These are phyloP conservation scores for Toxotes jaculatrix DNA, from an alignment of 2,113 vertebrate species.

Conservation along the genomic window DNA sequence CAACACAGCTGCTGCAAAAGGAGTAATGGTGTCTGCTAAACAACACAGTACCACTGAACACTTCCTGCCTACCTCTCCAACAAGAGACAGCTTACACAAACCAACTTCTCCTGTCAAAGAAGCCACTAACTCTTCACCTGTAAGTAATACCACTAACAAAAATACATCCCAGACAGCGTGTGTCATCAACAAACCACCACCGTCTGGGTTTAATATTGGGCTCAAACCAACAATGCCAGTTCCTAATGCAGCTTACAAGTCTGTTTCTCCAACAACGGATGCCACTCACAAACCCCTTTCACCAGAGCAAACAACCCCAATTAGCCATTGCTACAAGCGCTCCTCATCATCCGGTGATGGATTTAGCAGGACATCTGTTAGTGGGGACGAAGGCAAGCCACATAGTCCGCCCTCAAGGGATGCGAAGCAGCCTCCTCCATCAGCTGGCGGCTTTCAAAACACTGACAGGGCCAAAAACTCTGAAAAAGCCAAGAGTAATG, in stretches of 20 bases:
- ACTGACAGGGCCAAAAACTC: slow-evolving; percentile 51
- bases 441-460: slow-evolving; percentile 60
- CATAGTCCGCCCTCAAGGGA: slow-evolving; percentile 70
- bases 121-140: slow-evolving; percentile 47
- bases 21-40: slow-evolving; percentile 61
- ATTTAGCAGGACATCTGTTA: slow-evolving; percentile 63
- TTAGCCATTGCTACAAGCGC: slow-evolving; percentile 65
- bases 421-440: slow-evolving; percentile 57
- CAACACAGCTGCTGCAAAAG: slow-evolving; percentile 66
- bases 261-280: slow-evolving; percentile 55
- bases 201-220: slow-evolving; percentile 39
- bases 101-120: slow-evolving; percentile 63
- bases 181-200: slow-evolving; percentile 43
- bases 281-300: slow-evolving; percentile 57
- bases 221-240: slow-evolving; percentile 60
- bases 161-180: slow-evolving; percentile 30
- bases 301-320: slow-evolving; percentile 62
- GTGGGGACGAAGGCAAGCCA: slow-evolving; percentile 59
- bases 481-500: slow-evolving; percentile 62
- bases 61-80: slow-evolving; percentile 65
- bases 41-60: slow-evolving; percentile 62
- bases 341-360: slow-evolving; percentile 71
- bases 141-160: slow-evolving; percentile 57
- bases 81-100: slow-evolving; percentile 66
- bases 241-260: slow-evolving; percentile 58